Evolutionary conservation across 92 coral and sea anemone genomes (phyloP), one percentile per base, ranked within the genome.

Genomic region (Galaxea fascicularis): DNA sequence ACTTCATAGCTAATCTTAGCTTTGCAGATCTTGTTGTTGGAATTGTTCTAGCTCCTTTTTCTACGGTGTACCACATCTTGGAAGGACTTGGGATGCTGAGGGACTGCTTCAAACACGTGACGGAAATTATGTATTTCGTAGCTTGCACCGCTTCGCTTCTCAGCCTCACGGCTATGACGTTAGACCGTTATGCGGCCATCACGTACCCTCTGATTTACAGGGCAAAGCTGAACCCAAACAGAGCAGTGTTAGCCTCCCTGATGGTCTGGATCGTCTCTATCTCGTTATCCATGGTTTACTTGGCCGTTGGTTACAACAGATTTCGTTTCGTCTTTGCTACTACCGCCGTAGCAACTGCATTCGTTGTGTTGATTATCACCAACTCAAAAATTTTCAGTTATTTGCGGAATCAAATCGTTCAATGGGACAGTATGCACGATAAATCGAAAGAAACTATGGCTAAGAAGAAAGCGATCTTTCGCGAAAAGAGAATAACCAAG

Each of bases 1-100:
- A 78, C 67, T 85, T 93, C 72, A 85, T 93, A 8, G 91, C 84
- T 8, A 95, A 89, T 64, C 84, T 95, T 20, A 94, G 96, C 13
- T 72, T 95, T 53, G 98, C 98, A 1, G 98, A 95, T 65, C 88
- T 93, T 0, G 47, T 93, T 49, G 96, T 95, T 12, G 98, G 98
- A 9, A 75, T 88, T 66, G 62, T 91, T 0, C 86, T 89, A 16
- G 95, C 87, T 51, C 98, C 98, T 0, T 56, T 95, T 0, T 84
- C 92, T 8, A 74, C 76, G 22, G 84, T 79, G 53, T 65, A 79
- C 51, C 95, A 90, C 79, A 73, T 83, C 17, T 82, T 89, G 39
- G 96, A 93, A 53, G 96, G 93, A 13, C 87, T 87, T 5, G 87
- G 90, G 8, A 65, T 57, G 22, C 51, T 22, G 13, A 35, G 59